These are phyloP conservation scores for Melospiza georgiana DNA, from an alignment of 2,113 vertebrate genomes.

Conservation along the genomic window DNA sequence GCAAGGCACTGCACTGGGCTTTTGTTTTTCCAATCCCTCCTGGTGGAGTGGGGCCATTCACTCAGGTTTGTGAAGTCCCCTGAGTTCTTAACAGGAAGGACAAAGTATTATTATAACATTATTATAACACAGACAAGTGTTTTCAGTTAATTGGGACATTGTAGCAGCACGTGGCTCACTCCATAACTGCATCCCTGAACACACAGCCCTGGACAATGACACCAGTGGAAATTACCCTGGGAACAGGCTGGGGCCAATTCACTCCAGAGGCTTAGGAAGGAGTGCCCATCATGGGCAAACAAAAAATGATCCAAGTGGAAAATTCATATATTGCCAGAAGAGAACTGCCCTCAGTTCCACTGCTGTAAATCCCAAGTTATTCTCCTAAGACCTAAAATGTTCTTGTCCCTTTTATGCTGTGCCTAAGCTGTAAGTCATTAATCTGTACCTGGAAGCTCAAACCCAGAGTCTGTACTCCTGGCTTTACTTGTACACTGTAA, in stretches of 20 bases:
- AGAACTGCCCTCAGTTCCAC: neutral
- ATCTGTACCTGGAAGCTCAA: neutral
- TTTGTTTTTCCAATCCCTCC: neutral
- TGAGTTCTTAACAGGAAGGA: neutral
- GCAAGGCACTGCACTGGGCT: neutral
- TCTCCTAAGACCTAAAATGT: neutral
- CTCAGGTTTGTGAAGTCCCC: constrained; percentile 2
- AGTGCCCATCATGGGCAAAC: neutral
- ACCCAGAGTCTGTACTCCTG: constrained; percentile 16
- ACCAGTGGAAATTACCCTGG: neutral
- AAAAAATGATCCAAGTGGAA: neutral
- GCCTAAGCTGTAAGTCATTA: neutral
- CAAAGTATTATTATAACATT: neutral
- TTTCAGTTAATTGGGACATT: neutral
- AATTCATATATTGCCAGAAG: neutral
- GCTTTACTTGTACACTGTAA: constrained; percentile 47
- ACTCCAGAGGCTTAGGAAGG: neutral
- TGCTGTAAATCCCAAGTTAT: neutral
- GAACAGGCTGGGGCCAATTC: neutral
- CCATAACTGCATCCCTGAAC: neutral
- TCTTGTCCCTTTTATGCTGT: neutral
- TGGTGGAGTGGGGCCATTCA: neutral
- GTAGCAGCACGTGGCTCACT: neutral
- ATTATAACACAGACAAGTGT: neutral
- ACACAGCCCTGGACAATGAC: neutral